Base-by-base conservation (phyloP, 2,797 vertebrate genomes). In the Triplophysa yarkandensis region DNA sequence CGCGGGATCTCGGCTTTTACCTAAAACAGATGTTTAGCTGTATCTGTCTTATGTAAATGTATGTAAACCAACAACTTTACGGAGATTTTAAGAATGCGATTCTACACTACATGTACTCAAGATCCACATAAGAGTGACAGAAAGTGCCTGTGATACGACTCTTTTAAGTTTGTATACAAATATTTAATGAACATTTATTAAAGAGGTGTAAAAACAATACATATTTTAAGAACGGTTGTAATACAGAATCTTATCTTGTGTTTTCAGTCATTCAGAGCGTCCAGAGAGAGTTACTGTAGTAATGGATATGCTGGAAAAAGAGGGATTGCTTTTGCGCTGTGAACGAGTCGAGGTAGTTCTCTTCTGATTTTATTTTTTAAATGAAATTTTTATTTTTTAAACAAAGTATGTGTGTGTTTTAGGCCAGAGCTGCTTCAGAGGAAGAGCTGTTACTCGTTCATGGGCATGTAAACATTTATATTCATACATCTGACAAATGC, bases 361-460 rank as follows among this genome's bases (percentile, higher is more conserved):
- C 6, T 39, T 28, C 14, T 4, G 3, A 57, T 28, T 1, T 1
- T 36, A n/a, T 2, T n/a, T 21, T n/a, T 14, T 9, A 16, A 57
- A 27, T 23, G 11, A 17, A 32, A 6, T 5, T 27, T 19, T 17
- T 13, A 36, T 11, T 43, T 32, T 54, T 27, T 32, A 17, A 64
- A 17, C 28, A 10, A 21, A 50, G 9, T 71, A 28, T 74, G 64
- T 39, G 36, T 46, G 1, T 28, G 17, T 82, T 74, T 67, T 52
- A 87, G 86, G 46, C 81, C 0, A 71, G 83, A 55, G 32, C 77
- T 39, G 86, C 77, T 0, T 73, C 77, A 16, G 82, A 85, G 10
- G 77, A 80, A 4, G 84, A 87, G 30, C 79, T 87, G 2, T 68
- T 73, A 19, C 76, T 85, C 32, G 74, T 85, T 43, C 86, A 87